phyloP scores from a whole-genome alignment of 2,797 vertebrate species.

The Cebuella pygmaea region DNA sequence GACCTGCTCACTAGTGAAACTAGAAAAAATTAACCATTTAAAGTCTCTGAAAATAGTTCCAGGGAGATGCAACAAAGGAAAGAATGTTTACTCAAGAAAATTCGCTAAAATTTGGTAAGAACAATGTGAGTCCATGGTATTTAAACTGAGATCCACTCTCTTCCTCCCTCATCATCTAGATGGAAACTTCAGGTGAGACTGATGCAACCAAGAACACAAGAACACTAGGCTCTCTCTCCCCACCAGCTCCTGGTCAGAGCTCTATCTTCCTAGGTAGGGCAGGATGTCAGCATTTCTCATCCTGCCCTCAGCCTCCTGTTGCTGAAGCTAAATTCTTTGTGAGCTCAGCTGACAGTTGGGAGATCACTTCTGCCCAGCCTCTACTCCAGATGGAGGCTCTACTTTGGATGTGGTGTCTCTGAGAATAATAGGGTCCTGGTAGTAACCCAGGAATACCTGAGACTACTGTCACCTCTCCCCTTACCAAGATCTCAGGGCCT shows the following conservation, averaged over 20 bases:
- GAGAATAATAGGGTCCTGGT: neutral
- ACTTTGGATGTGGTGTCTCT: neutral
- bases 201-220: neutral
- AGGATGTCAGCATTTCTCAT: neutral
- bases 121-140: neutral
- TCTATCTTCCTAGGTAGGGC: neutral
- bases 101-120: neutral
- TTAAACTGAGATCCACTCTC: neutral
- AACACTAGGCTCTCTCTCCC: neutral
- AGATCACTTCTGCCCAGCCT: neutral
- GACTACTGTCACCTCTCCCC: neutral
- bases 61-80: conserved; percentile 9
- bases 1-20: neutral
- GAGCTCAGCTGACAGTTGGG: neutral
- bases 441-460: neutral
- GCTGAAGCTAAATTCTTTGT: neutral
- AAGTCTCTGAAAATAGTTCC: conserved; percentile 31
- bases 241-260: neutral
- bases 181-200: neutral
- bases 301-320: neutral
- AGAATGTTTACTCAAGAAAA: conserved; percentile 9
- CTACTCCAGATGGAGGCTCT: neutral
- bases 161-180: neutral
- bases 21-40: neutral
- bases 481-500: neutral